Evolutionary conservation across 2,113 vertebrate species (phyloP).

Genomic region (Zosterops japonicus): DNA sequence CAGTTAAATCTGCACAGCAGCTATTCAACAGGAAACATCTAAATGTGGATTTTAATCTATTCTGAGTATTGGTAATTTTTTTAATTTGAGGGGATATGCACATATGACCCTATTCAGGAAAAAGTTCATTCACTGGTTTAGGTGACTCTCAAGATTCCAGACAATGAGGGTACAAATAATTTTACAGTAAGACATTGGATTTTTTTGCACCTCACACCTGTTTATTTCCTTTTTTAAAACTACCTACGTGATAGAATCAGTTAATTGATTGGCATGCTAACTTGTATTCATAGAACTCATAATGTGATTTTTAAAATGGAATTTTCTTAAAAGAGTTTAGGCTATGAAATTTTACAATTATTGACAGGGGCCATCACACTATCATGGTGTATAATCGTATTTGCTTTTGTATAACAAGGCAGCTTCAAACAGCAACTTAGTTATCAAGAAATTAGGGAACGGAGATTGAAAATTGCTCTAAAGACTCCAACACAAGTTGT

Average conservation of each 20-base stretch:
- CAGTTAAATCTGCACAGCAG: neutral
- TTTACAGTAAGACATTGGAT: neutral
- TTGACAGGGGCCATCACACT: neutral
- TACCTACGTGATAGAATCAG: neutral
- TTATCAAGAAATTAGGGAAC: neutral
- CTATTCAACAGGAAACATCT: neutral
- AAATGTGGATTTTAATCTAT: neutral
- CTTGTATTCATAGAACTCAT: neutral
- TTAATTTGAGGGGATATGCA: neutral
- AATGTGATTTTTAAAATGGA: neutral
- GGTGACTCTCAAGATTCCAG: neutral
- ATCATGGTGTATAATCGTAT: neutral
- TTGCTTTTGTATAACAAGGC: neutral
- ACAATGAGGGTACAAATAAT: neutral
- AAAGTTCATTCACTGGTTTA: neutral
- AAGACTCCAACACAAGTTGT: neutral
- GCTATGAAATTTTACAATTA: neutral
- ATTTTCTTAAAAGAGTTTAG: neutral
- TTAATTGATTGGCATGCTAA: neutral
- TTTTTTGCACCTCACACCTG: neutral
- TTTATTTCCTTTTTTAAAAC: neutral
- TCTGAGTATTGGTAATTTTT: neutral
- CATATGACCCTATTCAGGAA: neutral
- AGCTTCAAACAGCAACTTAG: neutral
- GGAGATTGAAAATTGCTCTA: neutral